These are phyloP conservation scores for Hyperoplus lanceolatus DNA, from an alignment of 2,797 vertebrate species.

Conservation along the genomic window DNA sequence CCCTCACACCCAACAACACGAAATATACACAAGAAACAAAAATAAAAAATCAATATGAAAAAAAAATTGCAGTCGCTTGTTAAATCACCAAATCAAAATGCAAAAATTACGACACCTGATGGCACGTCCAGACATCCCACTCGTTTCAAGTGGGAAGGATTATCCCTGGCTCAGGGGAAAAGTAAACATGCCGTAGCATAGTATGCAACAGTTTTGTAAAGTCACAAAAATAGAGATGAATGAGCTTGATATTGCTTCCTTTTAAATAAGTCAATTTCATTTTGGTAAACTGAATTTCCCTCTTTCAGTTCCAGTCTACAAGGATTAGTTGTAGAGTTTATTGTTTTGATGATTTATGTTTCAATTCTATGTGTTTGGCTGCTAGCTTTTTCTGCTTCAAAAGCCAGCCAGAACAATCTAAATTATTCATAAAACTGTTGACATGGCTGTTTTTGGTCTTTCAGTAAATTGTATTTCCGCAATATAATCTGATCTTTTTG, in stretches of 20 bases:
- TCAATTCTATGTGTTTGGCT: neutral
- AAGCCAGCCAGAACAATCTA: constrained; percentile 21
- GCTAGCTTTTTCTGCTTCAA: constrained; percentile 26
- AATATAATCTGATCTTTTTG: constrained; percentile 19
- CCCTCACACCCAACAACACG: too few relatives aligned
- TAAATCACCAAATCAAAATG: neutral
- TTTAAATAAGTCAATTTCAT: neutral
- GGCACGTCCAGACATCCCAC: too few relatives aligned
- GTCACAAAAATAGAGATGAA: constrained; percentile 4
- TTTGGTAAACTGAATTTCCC: constrained; percentile 11
- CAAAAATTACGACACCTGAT: neutral
- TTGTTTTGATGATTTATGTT: constrained; percentile 42
- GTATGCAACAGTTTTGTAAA: constrained; percentile 4
- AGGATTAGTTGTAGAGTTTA: neutral
- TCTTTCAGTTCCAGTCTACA: constrained; percentile 13
- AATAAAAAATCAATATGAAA: too few relatives aligned
- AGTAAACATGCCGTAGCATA: neutral
- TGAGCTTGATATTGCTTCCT: constrained; percentile 1
- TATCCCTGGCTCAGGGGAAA: neutral
- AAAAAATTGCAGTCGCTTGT: neutral
- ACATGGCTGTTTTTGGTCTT: constrained; percentile 18
- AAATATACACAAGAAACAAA: too few relatives aligned
- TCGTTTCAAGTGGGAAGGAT: neutral
- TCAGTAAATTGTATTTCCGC: constrained; percentile 37
- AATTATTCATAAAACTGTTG: constrained; percentile 57